Conservation (phyloP, 2,113 vertebrate genomes). For the Amphiprion ocellaris region DNA sequence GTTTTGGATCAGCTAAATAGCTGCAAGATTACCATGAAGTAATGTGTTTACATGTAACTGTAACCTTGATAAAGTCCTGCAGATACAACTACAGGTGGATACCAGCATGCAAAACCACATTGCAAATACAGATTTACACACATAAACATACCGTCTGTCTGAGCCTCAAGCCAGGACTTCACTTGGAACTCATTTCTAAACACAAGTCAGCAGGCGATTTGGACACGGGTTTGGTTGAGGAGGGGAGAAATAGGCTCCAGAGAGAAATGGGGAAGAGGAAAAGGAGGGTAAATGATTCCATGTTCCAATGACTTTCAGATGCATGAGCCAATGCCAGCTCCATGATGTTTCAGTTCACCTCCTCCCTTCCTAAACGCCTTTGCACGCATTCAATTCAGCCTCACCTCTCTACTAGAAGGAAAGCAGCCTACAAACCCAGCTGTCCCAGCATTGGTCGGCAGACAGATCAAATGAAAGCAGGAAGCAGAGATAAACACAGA, state of each 20-base stretch:
- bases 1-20: background rate
- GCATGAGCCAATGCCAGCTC: constrained; percentile 69
- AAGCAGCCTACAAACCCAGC: constrained; percentile 64
- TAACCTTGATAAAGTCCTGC: constrained; percentile 32
- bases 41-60: constrained; percentile 16
- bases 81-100: constrained; percentile 28
- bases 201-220: constrained; percentile 51
- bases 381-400: constrained; percentile 70
- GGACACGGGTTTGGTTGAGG: constrained; percentile 31
- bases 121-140: constrained; percentile 13
- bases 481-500: constrained; percentile 79
- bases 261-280: constrained; percentile 42
- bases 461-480: constrained; percentile 76
- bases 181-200: constrained; percentile 63
- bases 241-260: constrained; percentile 39
- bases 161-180: constrained; percentile 26
- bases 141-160: constrained; percentile 7
- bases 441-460: constrained; percentile 63
- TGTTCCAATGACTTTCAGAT: constrained; percentile 78
- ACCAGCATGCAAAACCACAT: constrained; percentile 2
- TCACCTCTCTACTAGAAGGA: constrained; percentile 40
- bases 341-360: constrained; percentile 64
- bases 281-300: constrained; percentile 62
- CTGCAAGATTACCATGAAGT: too few relatives aligned
- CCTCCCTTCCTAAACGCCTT: constrained; percentile 71